Evolutionary conservation across 1,140 invertebrate species (phyloP).

Genomic region (Portunus trituberculatus): DNA sequence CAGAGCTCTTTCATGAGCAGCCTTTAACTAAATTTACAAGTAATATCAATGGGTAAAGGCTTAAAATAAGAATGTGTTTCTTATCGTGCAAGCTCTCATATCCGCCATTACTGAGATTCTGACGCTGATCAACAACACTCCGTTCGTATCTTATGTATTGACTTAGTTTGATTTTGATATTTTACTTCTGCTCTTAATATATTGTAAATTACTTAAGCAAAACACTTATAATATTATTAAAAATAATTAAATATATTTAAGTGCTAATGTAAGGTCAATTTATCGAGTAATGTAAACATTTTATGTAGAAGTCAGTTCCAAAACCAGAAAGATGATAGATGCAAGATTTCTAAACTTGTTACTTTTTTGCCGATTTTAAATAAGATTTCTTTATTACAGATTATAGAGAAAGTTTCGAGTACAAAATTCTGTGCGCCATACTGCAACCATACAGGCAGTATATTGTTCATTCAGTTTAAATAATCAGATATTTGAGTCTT

Average conservation of each 20-base stretch:
- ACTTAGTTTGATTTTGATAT: no score
- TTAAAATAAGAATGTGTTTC: conserved; percentile 69
- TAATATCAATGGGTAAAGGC: conserved; percentile 60
- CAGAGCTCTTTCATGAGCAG: conserved; percentile 62
- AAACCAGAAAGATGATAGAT: conserved; percentile 41
- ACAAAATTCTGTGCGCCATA: no score
- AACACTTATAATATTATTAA: no score
- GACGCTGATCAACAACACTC: conserved; percentile 74
- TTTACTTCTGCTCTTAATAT: no score
- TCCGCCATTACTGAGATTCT: conserved; percentile 76
- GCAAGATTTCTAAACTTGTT: conserved; percentile 39
- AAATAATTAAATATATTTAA: no score
- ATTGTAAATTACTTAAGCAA: no score
- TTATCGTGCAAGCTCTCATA: conserved; percentile 60
- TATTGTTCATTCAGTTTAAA: no score
- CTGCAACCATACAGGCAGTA: no score
- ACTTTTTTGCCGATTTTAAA: conserved; percentile 49
- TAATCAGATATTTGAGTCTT: no score
- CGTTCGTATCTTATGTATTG: background rate
- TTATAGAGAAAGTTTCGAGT: no score
- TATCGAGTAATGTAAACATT: no score
- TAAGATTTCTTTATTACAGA: background rate
- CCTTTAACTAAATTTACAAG: background rate
- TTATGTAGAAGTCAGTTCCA: conserved; percentile 55
- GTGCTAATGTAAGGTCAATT: no score